Evolutionary conservation across 2,113 vertebrate genomes (phyloP), one percentile per base, ranked within the genome.

Genomic region (Nothobranchius kuhntae): DNA sequence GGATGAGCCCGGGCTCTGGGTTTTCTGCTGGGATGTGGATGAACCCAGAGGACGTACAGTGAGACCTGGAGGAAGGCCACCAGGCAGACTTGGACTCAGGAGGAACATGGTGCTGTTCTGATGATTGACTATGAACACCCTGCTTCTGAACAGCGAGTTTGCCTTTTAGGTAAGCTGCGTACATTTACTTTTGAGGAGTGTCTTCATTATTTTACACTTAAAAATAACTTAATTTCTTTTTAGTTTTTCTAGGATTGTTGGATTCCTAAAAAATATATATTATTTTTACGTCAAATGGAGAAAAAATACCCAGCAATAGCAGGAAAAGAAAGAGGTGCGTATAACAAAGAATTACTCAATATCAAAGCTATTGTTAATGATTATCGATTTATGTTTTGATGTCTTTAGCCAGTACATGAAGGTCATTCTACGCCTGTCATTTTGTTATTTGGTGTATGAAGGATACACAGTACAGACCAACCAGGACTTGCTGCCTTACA

Each of bases 281-380:
- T 50, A 40, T 50, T 42, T 59, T 50, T 53, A 56, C 65, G 10
- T 40, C 73, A 77, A 11, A 85, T 84, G 74, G 89, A 90, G 82
- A 92, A 83, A 61, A 91, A 87, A 51, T 86, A 84, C 38, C 73
- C 89, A 13, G 42, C 14, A 9, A 93, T 92, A 55, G 88, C 92
- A 68, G 90, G 88, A 65, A 86, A 68, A 85, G 89, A 92, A 72
- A 92, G 68, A 77, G 92, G 91, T 93, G 54, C 78, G 81, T 68
- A 36, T 4, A 46, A 35, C 6, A 48, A 11, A 9, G n/a, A 9
- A 51, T 26, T 4, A 50, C 21, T 4, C 35, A 30, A 35, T 24
- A 12, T 53, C 8, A 69, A 42, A 40, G 38, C 38, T 57, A 38
- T 1, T 40, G 38, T 40, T 40, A 40, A 8, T 40, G 38, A 40